Evolutionary conservation across 2,797 vertebrate genomes (phyloP).

Genomic region (Falco columbarius): DNA sequence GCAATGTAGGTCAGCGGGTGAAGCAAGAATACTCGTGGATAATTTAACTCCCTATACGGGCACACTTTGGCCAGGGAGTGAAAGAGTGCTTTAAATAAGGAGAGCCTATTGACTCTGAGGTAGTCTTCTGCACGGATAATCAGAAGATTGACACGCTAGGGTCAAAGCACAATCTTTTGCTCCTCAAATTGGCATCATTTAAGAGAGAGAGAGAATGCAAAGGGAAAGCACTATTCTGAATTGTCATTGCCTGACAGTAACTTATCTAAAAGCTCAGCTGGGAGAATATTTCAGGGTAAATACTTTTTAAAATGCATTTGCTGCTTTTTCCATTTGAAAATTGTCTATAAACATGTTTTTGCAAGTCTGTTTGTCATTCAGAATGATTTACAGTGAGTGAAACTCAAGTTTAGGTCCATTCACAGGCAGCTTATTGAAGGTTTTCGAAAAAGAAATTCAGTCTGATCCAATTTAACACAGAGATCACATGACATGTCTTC

Average conservation of each 20-base stretch:
- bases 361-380: conserved; percentile 27
- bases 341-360: conserved; percentile 22
- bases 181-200: conserved; percentile 2
- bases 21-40: background rate
- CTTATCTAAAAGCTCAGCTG: background rate
- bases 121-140: conserved; percentile 26
- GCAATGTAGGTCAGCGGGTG: conserved; percentile 24
- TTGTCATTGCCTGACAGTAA: conserved; percentile 18
- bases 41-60: conserved; percentile 33
- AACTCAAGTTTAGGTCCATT: conserved; percentile 32
- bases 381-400: conserved; percentile 27
- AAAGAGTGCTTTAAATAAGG: background rate
- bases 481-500: conserved; percentile 12
- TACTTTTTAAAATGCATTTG: background rate
- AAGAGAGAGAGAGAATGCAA: background rate
- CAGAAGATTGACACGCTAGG: conserved; percentile 20
- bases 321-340: conserved; percentile 19
- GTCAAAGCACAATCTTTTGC: conserved; percentile 35
- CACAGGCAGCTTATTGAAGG: background rate
- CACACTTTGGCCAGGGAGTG: background rate
- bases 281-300: conserved; percentile 41
- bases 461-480: conserved; percentile 18
- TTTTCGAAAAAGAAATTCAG: conserved; percentile 27
- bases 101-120: background rate
- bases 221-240: conserved; percentile 11